Evolutionary conservation across 2,113 vertebrate genomes (phyloP), one percentile per base, ranked within the genome.

Genomic region (Vireo altiloquus): DNA sequence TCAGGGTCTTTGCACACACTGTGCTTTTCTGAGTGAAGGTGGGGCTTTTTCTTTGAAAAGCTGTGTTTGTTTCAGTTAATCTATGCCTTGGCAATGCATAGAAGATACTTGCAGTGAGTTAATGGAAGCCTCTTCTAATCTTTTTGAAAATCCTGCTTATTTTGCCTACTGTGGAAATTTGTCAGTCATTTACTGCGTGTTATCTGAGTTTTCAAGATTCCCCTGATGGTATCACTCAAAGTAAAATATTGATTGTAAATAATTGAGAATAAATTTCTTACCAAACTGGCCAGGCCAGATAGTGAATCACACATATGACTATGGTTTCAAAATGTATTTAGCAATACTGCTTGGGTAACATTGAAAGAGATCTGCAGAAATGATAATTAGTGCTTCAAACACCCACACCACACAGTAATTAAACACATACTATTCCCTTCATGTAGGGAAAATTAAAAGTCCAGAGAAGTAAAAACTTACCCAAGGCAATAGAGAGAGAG

Each of bases 261-360:
- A 90, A 90, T 22, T 59, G 87, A 81, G 79, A 94, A 94, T 92
- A 68, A 65, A 85, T 87, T 94, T 87, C 85, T 80, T 89, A 81
- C 92, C 60, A 27, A 95, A 96, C 96, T 93, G 44, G 92, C 93
- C 88, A 60, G 76, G 72, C 85, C 52, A 77, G 87, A 59, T 66
- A 83, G 52, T 91, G 88, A 94, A 81, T 94, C 90, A 95, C 49
- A 83, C 37, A 8, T 44, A 63, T 31, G 60, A 49, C 79, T 91
- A 49, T 75, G 64, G 59, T 96, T 96, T 96, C 88, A 93, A 95
- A 96, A 96, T 81, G 47, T 63, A 24, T 96, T 96, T 96, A 60
- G 93, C 82, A 96, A 96, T 74, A 94, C 60, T 81, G 60, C 85
- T 94, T 95, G 86, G 52, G 92, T 94, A 96, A 96, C 60, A 60